Evolutionary conservation across 2,888 invertebrate species (phyloP), one percentile per base, ranked within the genome.

Genomic region (Microchrysa polita): DNA sequence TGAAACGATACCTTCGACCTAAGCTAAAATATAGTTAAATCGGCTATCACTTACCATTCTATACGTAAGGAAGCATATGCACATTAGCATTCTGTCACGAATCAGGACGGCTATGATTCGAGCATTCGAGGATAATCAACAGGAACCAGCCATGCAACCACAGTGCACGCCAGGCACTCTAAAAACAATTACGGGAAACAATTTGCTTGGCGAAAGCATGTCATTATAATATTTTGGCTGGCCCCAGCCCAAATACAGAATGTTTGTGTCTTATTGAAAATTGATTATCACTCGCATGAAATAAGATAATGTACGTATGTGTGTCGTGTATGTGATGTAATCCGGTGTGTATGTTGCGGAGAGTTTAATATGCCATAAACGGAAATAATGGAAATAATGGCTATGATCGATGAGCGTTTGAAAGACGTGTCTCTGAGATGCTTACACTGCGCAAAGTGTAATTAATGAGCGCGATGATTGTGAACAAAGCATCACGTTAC

Each of bases 321-420:
- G n/a, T n/a, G n/a, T n/a, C n/a, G n/a, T n/a, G n/a, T 23, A 9
- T 23, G 27, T 59, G 20, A 14, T 59, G 59, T 23, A n/a, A n/a
- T n/a, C n/a, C n/a, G n/a, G 59, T 34, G 27, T 34, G 27, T 34
- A 34, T 34, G 27, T 34, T 34, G 27, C 27, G 48, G 23, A 59
- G 27, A 9, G 18, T n/a, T 44, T 44, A 18, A 44, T 44, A 65
- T 65, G 65, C 42, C 44, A 42, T 44, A n/a, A 22, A 14, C 10
- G 44, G 14, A 44, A 65, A 44, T 22, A 22, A 14, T 5, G 44
- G 14, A 44, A 65, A 44, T 22, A 44, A 44, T 18, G 18, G 48
- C 20, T 44, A 44, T 65, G 65, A 65, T 65, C 65, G 65, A 65
- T 44, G 65, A 65, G 48, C 16, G 44, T 44, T 44, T 65, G 44